Conservation (phyloP, 2,888 invertebrate species). For the Nephrotoma guestfalica region DNA sequence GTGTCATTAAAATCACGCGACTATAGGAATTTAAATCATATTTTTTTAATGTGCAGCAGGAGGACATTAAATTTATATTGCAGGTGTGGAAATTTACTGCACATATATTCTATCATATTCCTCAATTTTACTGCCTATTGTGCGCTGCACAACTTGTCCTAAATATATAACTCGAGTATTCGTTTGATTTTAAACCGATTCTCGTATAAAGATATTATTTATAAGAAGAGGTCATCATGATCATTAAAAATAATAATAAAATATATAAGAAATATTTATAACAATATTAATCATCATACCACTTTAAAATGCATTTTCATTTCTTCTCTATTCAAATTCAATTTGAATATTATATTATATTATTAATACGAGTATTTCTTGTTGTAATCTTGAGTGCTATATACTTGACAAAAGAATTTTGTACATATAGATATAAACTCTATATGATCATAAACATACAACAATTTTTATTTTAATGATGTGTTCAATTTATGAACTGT, state of each 20-base stretch:
- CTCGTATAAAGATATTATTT: neutral
- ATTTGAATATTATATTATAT: neutral
- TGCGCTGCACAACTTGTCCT: neutral
- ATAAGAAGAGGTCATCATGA: neutral
- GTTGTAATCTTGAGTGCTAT: neutral
- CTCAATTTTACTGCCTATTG: neutral
- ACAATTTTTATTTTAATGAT: neutral
- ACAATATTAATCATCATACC: neutral
- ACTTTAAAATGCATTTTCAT: neutral
- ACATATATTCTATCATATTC: neutral
- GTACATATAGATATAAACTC: neutral
- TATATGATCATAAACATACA: neutral
- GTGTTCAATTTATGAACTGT: neutral
- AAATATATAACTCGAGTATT: neutral
- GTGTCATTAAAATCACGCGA: no score
- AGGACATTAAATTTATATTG: neutral
- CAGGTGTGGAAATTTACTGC: neutral
- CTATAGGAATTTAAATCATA: no score
- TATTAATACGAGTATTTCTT: neutral
- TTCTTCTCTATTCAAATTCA: neutral
- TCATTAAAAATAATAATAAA: neutral
- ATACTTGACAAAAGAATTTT: neutral
- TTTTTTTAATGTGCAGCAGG: no score
- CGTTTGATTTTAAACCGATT: neutral
- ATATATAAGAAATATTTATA: neutral